Conservation (phyloP, 2,888 invertebrate genomes). For the Eupithecia dodoneata region DNA sequence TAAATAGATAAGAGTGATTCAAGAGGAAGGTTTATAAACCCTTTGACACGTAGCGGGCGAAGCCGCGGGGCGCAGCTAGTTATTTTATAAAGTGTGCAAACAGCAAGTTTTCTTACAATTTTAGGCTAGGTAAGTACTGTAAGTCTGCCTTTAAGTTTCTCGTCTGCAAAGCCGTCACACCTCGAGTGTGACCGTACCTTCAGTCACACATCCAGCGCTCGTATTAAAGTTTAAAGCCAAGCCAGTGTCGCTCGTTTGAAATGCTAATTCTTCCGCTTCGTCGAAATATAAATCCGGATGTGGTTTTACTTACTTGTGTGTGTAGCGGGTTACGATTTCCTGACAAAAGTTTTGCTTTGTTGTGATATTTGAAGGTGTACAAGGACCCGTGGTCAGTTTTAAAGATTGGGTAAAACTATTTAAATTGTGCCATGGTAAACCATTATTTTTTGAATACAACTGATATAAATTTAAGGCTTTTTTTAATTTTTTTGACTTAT, state of each 20-base stretch:
- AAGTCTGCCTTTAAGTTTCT: not conserved
- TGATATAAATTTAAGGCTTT: no score
- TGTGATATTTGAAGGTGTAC: not conserved
- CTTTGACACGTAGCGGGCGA: no score
- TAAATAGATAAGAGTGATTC: no score
- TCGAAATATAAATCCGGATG: conserved; percentile 15
- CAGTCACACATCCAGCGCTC: conserved; percentile 13
- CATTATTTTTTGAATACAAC: no score
- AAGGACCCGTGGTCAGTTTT: no score
- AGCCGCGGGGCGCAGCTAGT: no score
- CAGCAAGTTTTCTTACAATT: not conserved
- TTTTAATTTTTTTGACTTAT: no score
- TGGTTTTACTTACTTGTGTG: not conserved
- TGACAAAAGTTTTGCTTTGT: not conserved
- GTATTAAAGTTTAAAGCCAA: conserved; percentile 21
- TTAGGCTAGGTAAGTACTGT: not conserved
- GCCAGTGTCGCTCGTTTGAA: conserved; percentile 21
- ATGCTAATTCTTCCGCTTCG: conserved; percentile 32
- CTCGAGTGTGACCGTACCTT: conserved; percentile 4
- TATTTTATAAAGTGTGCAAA: not conserved
- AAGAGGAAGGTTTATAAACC: no score
- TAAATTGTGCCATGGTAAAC: no score
- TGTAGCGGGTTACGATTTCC: not conserved
- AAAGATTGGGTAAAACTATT: no score
- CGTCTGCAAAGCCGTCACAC: not conserved